phyloP scores from a whole-genome alignment of 2,888 invertebrate genomes.

The Rotaria socialis region DNA sequence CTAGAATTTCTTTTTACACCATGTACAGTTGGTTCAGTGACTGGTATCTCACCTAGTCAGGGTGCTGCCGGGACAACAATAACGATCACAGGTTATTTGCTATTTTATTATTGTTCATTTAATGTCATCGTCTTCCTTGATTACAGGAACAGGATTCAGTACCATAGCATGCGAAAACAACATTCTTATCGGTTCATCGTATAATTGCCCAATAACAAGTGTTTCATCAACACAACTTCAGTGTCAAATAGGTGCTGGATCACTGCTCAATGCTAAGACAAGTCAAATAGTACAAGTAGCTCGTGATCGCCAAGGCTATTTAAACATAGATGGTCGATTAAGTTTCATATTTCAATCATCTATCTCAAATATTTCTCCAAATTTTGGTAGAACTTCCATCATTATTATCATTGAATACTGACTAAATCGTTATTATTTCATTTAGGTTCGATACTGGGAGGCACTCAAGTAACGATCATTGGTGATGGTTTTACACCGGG shows the following conservation, averaged over 20 bases:
- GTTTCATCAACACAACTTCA: not conserved
- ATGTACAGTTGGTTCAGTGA: not conserved
- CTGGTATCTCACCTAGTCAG: not conserved
- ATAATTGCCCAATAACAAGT: not conserved
- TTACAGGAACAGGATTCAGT: conserved; percentile 13
- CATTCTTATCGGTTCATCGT: conserved; percentile 10
- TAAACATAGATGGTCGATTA: not conserved
- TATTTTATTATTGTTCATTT: too few species aligned
- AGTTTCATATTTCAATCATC: not conserved
- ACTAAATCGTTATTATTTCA: too few species aligned
- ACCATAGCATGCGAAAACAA: conserved; percentile 37
- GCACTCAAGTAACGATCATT: not conserved
- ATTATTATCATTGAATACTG: too few species aligned
- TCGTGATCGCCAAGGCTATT: not conserved
- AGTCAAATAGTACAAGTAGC: not conserved
- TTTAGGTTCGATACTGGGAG: not conserved
- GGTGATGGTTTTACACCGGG: not conserved
- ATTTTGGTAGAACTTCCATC: too few species aligned
- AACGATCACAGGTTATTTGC: not conserved
- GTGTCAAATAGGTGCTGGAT: not conserved
- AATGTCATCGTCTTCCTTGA: too few species aligned
- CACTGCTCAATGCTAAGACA: not conserved
- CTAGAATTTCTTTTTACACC: not conserved
- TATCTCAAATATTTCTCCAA: too few species aligned
- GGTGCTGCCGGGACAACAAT: not conserved